Evolutionary conservation across 2,113 vertebrate genomes (phyloP).

Genomic region (Aix galericulata): DNA sequence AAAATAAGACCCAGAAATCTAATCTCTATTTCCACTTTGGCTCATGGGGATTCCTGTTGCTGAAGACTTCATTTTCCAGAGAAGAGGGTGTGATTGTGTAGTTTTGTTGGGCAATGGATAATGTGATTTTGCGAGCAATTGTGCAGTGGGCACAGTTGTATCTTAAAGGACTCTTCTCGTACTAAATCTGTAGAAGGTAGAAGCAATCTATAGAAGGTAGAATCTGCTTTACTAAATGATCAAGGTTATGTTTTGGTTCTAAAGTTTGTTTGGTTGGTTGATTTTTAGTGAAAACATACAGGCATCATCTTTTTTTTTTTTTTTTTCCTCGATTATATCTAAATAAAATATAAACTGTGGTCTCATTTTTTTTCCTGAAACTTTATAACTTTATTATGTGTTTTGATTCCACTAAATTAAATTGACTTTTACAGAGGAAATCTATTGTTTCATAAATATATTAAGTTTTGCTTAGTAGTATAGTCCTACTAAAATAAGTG

Average conservation of each 20-base stretch:
- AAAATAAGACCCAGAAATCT: background rate
- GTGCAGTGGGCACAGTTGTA: fast-evolving
- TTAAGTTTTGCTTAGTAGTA: background rate
- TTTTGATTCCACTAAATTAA: background rate
- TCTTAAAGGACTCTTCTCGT: background rate
- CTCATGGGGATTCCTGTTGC: background rate
- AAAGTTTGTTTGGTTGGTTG: fast-evolving
- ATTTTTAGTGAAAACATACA: background rate
- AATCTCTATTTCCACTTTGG: background rate
- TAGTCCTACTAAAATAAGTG: background rate
- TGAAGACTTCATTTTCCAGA: background rate
- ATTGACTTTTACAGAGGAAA: background rate
- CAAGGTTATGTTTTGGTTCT: background rate
- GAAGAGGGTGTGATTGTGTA: background rate
- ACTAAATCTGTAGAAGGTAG: background rate
- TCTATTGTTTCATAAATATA: background rate
- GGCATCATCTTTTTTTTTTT: background rate
- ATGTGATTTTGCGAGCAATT: background rate
- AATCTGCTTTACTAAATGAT: background rate
- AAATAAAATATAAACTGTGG: background rate
- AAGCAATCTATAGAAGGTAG: background rate
- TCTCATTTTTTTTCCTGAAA: fast-evolving
- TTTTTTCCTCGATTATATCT: background rate
- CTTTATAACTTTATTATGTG: fast-evolving
- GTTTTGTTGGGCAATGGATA: background rate